A percentile compares a stretch with the other conserved stretches of the same genome.
Evolutionary conservation across 2,888 invertebrate species (phyloP).

Genomic region (Campaea margaritaria): DNA sequence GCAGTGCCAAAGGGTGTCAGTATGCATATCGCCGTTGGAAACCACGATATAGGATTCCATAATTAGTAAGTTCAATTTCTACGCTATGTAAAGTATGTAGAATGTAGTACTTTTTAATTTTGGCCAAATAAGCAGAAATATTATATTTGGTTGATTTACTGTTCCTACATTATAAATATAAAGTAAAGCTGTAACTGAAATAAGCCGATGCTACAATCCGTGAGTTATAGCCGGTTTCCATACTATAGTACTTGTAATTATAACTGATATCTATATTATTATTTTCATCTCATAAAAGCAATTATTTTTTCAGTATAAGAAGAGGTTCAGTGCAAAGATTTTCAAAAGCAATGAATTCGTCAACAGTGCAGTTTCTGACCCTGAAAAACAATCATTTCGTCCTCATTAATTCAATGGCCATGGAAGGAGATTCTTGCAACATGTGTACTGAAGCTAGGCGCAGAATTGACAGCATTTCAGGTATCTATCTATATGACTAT

Average conservation of each 20-base stretch:
- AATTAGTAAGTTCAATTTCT: constrained; percentile 87
- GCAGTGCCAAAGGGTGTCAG: constrained; percentile 86
- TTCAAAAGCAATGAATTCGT: constrained; percentile 88
- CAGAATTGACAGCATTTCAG: constrained; percentile 86
- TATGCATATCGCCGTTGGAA: constrained; percentile 93
- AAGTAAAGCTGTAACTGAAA: too few relatives aligned
- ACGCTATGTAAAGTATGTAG: not conserved
- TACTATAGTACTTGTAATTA: too few relatives aligned
- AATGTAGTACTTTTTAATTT: too few relatives aligned
- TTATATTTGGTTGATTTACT: too few relatives aligned
- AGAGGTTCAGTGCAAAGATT: constrained; percentile 89
- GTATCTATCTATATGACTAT: constrained; percentile 67
- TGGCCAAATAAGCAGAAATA: too few relatives aligned
- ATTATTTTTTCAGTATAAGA: constrained; percentile 70
- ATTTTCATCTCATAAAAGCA: too few relatives aligned
- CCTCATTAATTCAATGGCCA: constrained; percentile 97
- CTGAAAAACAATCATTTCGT: constrained; percentile 93
- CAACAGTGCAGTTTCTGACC: constrained; percentile 89
- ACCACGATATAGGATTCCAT: constrained; percentile 99
- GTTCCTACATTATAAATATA: not conserved
- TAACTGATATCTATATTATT: too few relatives aligned
- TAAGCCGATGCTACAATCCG: too few relatives aligned
- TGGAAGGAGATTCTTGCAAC: constrained; percentile 96
- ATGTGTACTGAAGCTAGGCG: constrained; percentile 92
- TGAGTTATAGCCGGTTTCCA: too few relatives aligned